These are phyloP conservation scores for Aleiodes testaceus DNA, from an alignment of 2,888 invertebrate species.

Conservation along the genomic window DNA sequence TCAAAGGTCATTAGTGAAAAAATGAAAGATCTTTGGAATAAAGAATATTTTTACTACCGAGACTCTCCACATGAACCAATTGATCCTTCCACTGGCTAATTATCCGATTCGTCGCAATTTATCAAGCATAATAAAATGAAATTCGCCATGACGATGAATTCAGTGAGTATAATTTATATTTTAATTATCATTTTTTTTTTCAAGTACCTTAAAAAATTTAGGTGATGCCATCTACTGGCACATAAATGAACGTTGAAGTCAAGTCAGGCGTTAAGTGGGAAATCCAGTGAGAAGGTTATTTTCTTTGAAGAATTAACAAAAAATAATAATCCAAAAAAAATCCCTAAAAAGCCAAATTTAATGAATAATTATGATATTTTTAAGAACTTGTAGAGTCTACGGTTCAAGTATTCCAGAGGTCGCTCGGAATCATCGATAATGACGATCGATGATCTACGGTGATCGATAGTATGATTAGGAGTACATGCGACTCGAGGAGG, in stretches of 20 bases:
- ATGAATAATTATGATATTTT: neutral
- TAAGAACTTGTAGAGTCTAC: neutral
- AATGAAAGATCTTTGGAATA: neutral
- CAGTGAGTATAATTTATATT: neutral
- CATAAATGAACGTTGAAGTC: neutral
- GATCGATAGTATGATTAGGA: slow-evolving; percentile 69
- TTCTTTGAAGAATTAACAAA: neutral
- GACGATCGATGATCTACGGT: slow-evolving; percentile 70
- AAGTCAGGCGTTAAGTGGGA: neutral
- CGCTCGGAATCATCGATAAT: slow-evolving; percentile 63
- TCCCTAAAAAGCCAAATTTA: neutral
- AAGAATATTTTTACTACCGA: no score
- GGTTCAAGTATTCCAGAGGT: slow-evolving; percentile 8
- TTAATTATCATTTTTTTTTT: neutral
- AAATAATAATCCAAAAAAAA: neutral
- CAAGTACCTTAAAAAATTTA: neutral
- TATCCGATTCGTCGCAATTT: neutral
- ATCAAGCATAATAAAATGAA: neutral
- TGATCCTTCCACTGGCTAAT: neutral
- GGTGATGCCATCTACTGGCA: slow-evolving; percentile 32
- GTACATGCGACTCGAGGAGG: slow-evolving; percentile 60
- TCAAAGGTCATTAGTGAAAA: slow-evolving; percentile 1
- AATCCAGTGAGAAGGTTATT: neutral
- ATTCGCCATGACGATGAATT: neutral
- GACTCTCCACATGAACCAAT: neutral